These are phyloP conservation scores for Syndactyla subalaris DNA, from an alignment of 2,797 vertebrate species.

Conservation along the genomic window DNA sequence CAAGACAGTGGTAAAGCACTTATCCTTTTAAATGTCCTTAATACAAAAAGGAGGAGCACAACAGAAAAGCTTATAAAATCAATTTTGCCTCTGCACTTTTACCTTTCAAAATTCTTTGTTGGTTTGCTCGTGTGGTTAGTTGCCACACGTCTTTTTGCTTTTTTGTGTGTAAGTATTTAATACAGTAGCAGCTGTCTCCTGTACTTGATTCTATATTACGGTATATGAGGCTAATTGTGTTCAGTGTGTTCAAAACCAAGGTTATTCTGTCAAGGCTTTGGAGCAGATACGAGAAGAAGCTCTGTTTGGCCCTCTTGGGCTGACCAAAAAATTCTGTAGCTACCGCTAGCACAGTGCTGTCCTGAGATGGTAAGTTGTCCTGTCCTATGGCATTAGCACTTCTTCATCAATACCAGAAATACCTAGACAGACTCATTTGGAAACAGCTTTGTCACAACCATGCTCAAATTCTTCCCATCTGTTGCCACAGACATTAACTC, in stretches of 20 bases:
- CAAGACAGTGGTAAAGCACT: not conserved
- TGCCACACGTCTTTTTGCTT: not conserved
- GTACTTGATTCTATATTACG: not conserved
- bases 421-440: not conserved
- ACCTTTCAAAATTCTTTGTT: not conserved
- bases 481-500: not conserved
- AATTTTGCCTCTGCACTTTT: not conserved
- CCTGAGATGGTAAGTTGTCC: not conserved
- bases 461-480: conserved; percentile 24
- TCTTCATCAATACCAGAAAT: not conserved
- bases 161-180: not conserved
- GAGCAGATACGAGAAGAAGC: not conserved
- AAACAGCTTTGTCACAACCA: not conserved
- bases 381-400: not conserved
- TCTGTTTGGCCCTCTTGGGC: not conserved
- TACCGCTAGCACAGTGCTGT: not conserved
- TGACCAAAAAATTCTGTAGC: not conserved
- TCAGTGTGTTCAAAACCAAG: not conserved
- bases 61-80: not conserved
- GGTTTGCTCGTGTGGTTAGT: not conserved
- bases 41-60: not conserved
- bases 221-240: not conserved
- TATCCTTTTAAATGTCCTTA: not conserved
- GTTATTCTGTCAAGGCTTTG: not conserved
- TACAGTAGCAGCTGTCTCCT: not conserved